These are phyloP conservation scores for Chromis chromis DNA, from an alignment of 2,797 vertebrate genomes.

Conservation along the genomic window DNA sequence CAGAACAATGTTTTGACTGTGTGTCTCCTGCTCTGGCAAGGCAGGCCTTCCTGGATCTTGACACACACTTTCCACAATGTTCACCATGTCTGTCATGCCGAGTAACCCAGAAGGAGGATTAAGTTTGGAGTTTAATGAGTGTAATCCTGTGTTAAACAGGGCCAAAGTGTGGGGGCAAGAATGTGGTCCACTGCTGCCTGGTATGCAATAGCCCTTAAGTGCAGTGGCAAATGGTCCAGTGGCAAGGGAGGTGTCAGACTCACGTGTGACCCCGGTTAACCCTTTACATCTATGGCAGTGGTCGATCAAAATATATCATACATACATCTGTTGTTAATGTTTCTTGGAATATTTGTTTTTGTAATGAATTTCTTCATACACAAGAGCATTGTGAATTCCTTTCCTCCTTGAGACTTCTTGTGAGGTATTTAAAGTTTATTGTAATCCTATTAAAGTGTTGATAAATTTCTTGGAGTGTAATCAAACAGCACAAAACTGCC, in stretches of 20 bases:
- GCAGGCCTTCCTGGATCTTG: conserved; percentile 75
- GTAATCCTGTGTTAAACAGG: conserved; percentile 88
- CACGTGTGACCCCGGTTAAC: conserved; percentile 77
- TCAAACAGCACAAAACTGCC: neutral
- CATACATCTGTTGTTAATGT: neutral
- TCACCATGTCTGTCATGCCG: conserved; percentile 86
- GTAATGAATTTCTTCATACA: neutral
- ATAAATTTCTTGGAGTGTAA: conserved; percentile 9
- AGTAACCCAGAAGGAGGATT: conserved; percentile 87
- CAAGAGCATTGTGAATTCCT: neutral
- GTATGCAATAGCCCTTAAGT: conserved; percentile 80
- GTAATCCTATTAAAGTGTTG: conserved; percentile 8
- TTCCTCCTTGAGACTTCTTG: neutral
- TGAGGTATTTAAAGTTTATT: neutral
- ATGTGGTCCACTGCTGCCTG: conserved; percentile 80
- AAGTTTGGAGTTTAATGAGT: conserved; percentile 88
- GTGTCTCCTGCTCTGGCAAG: conserved; percentile 70
- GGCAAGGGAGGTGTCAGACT: conserved; percentile 74
- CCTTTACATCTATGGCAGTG: conserved; percentile 39
- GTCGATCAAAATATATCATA: conserved; percentile 27
- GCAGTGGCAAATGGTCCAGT: conserved; percentile 69
- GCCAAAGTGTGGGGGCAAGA: conserved; percentile 85
- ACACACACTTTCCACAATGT: conserved; percentile 88
- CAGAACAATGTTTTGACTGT: conserved; percentile 82
- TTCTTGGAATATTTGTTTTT: neutral